A percentile compares a stretch with the other conserved stretches of the same genome.
Evolutionary conservation across 35 echinoderm and acorn worm species (phyloP).

Genomic region (Holothuria glaberrima): DNA sequence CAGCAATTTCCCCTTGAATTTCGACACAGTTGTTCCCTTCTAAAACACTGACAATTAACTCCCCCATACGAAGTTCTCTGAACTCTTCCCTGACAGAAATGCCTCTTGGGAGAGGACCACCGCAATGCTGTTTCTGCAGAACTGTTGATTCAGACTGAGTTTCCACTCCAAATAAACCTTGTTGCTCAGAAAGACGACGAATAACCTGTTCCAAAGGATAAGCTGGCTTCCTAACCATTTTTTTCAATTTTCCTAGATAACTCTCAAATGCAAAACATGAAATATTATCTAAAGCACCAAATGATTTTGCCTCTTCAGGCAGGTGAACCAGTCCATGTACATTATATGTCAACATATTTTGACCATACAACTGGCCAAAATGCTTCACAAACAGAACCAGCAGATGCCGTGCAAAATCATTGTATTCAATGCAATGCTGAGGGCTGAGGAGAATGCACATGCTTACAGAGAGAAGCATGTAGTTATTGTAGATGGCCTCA

Average conservation of each 20-base stretch:
- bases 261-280: slow-evolving; percentile 76
- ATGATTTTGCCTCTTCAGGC: slow-evolving; percentile 46
- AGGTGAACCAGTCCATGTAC: slow-evolving; percentile 76
- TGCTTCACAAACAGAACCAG: slow-evolving; percentile 57
- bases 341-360: slow-evolving; percentile 64
- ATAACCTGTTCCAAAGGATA: slow-evolving; percentile 65
- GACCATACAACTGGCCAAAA: slow-evolving; percentile 49
- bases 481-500: slow-evolving; percentile 66
- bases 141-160: not conserved
- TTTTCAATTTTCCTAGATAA: slow-evolving; percentile 60
- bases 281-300: slow-evolving; percentile 64
- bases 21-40: not conserved
- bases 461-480: slow-evolving; percentile 59
- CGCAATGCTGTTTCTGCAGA: not conserved
- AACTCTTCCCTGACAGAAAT: not conserved
- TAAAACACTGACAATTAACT: not conserved
- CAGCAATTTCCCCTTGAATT: not conserved
- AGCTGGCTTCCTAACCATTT: slow-evolving; percentile 60
- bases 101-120: not conserved
- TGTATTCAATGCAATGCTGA: not conserved
- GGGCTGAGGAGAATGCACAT: slow-evolving; percentile 60
- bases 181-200: slow-evolving; percentile 40
- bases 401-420: slow-evolving; percentile 47
- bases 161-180: not conserved
- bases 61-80: not conserved